A percentile compares a stretch with the other conserved stretches of the same genome.
Conservation (phyloP, 2,113 vertebrate genomes). For the Empidonax alnorum region DNA sequence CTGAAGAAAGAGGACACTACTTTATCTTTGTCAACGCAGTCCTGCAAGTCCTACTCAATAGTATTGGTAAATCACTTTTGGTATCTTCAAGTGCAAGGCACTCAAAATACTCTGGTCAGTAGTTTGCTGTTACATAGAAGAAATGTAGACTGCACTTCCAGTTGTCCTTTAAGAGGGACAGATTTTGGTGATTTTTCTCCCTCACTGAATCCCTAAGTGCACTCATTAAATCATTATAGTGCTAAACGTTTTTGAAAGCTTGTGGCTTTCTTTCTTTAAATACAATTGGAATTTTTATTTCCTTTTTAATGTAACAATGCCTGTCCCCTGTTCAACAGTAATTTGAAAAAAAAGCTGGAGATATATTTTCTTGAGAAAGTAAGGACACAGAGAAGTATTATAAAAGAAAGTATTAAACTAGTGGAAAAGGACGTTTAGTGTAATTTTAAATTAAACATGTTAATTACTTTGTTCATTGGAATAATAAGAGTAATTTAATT, state of each 20-base stretch:
- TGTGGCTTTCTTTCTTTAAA: background rate
- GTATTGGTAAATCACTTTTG: background rate
- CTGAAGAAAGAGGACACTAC: background rate
- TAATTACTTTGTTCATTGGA: background rate
- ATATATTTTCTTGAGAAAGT: background rate
- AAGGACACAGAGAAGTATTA: background rate
- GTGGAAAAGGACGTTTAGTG: accelerated
- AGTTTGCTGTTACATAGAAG: background rate
- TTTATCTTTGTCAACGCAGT: background rate
- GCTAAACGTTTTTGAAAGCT: background rate
- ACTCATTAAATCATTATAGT: background rate
- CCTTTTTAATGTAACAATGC: background rate
- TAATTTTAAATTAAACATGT: background rate
- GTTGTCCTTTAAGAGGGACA: background rate
- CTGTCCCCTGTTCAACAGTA: background rate
- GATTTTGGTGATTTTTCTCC: background rate
- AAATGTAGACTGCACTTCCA: background rate
- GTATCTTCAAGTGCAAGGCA: background rate
- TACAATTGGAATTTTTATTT: background rate
- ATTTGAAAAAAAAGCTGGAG: background rate
- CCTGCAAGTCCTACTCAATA: background rate
- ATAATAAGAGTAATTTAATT: background rate
- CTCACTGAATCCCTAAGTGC: background rate
- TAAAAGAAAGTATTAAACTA: background rate
- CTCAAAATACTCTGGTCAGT: background rate